Conservation (phyloP, 2,888 invertebrate species). For the Orthosia gracilis region DNA sequence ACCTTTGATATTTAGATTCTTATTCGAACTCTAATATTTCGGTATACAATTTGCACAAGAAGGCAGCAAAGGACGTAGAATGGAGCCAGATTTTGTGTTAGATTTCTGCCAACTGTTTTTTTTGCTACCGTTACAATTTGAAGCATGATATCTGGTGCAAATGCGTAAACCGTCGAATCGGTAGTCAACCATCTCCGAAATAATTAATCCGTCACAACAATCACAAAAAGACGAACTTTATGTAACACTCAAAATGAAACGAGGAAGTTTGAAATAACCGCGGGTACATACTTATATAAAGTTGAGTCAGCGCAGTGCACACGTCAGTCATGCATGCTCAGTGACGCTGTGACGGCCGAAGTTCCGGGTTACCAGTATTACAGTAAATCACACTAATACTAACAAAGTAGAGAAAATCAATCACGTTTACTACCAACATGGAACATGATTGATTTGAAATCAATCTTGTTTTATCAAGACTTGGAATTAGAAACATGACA, state of each 20-base stretch:
- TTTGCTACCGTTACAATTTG: conserved; percentile 6
- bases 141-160: conserved; percentile 15
- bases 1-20: conserved; percentile 1
- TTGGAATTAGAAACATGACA: conserved; percentile 2
- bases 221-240: conserved; percentile 16
- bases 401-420: conserved; percentile 33
- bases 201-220: background rate
- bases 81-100: background rate
- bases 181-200: background rate
- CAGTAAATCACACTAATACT: background rate
- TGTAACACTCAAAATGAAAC: conserved; percentile 29
- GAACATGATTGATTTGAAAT: conserved; percentile 23
- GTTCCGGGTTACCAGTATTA: conserved; percentile 21
- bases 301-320: background rate
- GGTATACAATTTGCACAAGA: background rate
- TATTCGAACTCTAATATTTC: background rate
- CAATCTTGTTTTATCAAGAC: conserved; percentile 13
- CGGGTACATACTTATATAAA: conserved; percentile 3
- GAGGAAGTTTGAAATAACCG: conserved; percentile 29
- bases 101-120: background rate
- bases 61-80: no score
- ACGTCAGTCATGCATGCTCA: background rate
- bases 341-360: background rate
- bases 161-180: conserved; percentile 2
- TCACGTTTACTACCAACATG: background rate